Base-by-base conservation (phyloP, 2,888 invertebrate genomes). In the Spicauda simplicius region DNA sequence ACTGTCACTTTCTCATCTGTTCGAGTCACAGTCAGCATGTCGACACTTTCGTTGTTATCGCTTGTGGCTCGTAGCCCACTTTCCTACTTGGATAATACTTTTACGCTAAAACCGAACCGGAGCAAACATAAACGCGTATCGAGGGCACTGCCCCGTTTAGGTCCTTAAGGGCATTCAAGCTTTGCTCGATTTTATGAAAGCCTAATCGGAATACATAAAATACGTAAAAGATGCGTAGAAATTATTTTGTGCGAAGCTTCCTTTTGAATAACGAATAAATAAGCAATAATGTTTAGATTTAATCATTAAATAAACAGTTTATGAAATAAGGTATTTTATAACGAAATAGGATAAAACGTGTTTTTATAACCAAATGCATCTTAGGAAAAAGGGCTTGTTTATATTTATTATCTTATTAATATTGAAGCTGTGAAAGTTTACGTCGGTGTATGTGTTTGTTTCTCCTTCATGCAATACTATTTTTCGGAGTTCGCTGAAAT, bases 151-250 rank as follows among this genome's bases (percentile, higher is more conserved):
- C 48, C 50, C 20, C 66, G 19, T 60, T 66, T 45, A 54, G 45
- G 59, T 65, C 54, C 59, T 48, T 41, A 14, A 65, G 65, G 59
- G 53, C 54, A n/a, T 50, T 30, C 53, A 8, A 58, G 50, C 53
- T 64, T 53, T 59, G 52, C 30, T 45, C 30, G 25, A 65, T 58
- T 64, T 58, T 14, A 64, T 33, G 4, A 56, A 50, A 14, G 52
- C 48, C 25, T 14, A 50, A 53, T 41, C 14, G 14, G 5, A 41
- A 41, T 10, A 41, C 41, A 37, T 19, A 53, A 70, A 71, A 60
- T 58, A 60, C 68, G 71, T 72, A 70, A 69, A 73, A 76, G 78
- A 16, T 16, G 48, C 1, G 48, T 48, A 48, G 0, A 48, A 25
- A 25, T 25, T 4, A 16, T 16, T 14, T 48, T 48, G 48, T 16